Evolutionary conservation across 2,888 invertebrate species (phyloP).

Genomic region (Calameuta idolon): DNA sequence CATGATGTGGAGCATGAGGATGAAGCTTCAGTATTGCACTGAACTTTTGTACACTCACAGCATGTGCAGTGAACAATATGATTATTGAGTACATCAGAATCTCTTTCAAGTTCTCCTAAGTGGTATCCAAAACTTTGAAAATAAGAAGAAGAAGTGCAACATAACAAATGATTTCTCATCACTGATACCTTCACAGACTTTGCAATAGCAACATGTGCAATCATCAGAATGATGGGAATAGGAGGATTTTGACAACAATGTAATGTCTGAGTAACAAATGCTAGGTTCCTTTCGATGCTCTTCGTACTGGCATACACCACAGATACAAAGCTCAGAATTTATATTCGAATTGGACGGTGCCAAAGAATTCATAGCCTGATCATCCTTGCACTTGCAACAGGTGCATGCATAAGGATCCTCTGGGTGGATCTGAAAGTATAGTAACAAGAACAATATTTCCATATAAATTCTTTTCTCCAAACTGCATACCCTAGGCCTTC

Average conservation of each 20-base stretch:
- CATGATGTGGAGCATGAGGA: conserved; percentile 13
- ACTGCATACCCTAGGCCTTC: conserved; percentile 13
- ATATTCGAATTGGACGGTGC: conserved; percentile 7
- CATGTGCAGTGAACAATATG: conserved; percentile 14
- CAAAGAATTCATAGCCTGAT: conserved; percentile 20
- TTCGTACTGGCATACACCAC: conserved; percentile 13
- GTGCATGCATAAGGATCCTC: conserved; percentile 10
- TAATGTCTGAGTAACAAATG: conserved; percentile 17
- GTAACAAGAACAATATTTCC: not conserved
- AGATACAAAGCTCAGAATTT: conserved; percentile 14
- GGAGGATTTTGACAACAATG: conserved; percentile 3
- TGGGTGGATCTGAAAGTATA: conserved; percentile 2
- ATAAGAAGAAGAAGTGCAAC: not conserved
- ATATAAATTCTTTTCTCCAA: not conserved
- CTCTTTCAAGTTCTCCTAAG: not conserved
- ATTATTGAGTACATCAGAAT: not conserved
- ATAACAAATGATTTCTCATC: not conserved
- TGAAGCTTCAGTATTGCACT: conserved; percentile 10
- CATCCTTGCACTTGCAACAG: conserved; percentile 17
- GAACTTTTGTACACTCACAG: conserved; percentile 1
- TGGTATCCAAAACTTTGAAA: not conserved
- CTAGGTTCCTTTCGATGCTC: conserved; percentile 7
- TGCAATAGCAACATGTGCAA: conserved; percentile 19
- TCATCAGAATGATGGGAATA: conserved; percentile 1
- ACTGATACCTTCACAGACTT: conserved; percentile 12